Percentiles rank a stretch among this genome's conserved stretches.
These are phyloP conservation scores for Amorpha juglandis DNA, from an alignment of 2,888 invertebrate genomes.

Conservation along the genomic window DNA sequence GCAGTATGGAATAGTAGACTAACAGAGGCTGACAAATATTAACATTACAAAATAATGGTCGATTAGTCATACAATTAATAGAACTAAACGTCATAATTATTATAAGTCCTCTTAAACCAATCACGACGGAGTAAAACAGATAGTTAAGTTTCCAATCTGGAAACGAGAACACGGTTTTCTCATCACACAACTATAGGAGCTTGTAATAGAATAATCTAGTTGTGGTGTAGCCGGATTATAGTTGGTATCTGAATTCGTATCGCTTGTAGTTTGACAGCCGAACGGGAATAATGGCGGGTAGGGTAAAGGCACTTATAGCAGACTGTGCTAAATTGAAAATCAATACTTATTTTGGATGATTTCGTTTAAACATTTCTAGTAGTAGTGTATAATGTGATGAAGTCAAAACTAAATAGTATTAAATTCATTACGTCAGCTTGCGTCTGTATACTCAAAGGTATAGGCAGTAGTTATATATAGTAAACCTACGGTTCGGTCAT, in stretches of 20 bases:
- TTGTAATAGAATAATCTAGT: conserved; percentile 36
- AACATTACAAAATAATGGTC: too few species aligned
- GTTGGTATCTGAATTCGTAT: conserved; percentile 39
- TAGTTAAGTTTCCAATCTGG: conserved; percentile 40
- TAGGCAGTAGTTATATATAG: too few species aligned
- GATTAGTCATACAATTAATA: too few species aligned
- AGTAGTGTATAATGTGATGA: not conserved
- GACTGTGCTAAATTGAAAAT: not conserved
- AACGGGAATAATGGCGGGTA: conserved; percentile 34
- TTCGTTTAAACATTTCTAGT: too few species aligned
- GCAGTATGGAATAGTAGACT: too few species aligned
- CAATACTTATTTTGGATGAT: not conserved
- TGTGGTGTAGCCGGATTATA: conserved; percentile 23
- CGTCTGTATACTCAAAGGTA: too few species aligned
- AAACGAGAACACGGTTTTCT: conserved; percentile 50
- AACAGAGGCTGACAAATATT: too few species aligned
- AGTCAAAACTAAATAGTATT: too few species aligned
- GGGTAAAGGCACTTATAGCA: conserved; percentile 3
- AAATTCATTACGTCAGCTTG: too few species aligned
- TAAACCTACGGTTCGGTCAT: too few species aligned
- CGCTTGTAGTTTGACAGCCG: conserved; percentile 42
- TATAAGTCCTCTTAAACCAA: not conserved
- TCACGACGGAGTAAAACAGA: conserved; percentile 2
- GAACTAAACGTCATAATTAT: too few species aligned
- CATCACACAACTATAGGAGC: conserved; percentile 44